Evolutionary conservation across 2,888 invertebrate species (phyloP), one percentile per base, ranked within the genome.

Genomic region (Stenichneumon culpator): DNA sequence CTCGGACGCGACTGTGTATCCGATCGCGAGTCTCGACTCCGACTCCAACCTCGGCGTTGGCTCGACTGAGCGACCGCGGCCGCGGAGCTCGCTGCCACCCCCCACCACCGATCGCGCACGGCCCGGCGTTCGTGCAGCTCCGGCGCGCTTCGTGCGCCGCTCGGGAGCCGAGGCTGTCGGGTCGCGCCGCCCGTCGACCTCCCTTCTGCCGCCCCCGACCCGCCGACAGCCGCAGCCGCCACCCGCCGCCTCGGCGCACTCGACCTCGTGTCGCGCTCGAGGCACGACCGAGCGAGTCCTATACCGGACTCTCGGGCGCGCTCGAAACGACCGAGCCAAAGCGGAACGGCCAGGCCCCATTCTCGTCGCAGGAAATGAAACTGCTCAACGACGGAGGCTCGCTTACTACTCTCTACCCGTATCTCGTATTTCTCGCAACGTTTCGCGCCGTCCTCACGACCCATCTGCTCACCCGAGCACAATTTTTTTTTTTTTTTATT

Each of bases 171-270:
- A 60, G 60, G 60, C 60, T 60, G 36, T 57, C 72, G 57, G 72
- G 57, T 72, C 72, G 72, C 57, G 57, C 72, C 57, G 39, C 44
- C 60, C 73, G 60, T 60, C 73, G 73, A 60, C 60, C 73, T n/a
- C 16, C 39, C 69, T 77, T 90, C 91, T 90, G 81, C 5, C 7
- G 3, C 6, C 36, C 65, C 47, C 77, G 65, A 54, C 63, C 57
- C 36, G 44, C 70, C 50, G 65, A 7, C 22, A 65, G 70, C 73
- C 69, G 57, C 72, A 72, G 78, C 82, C 67, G 57, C 52, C 82
- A 72, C 70, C 82, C 60, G 50, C 74, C 83, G 60, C 75, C 87
- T 88, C 88, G 96, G 88, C 94, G 94, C 96, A 94, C 94, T 94
- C 95, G 94, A 93, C 94, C 89, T 87, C 90, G 87, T 89, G 88